Evolutionary conservation across 2,888 invertebrate species (phyloP), one percentile per base, ranked within the genome.

Genomic region (Netelia melanura): DNA sequence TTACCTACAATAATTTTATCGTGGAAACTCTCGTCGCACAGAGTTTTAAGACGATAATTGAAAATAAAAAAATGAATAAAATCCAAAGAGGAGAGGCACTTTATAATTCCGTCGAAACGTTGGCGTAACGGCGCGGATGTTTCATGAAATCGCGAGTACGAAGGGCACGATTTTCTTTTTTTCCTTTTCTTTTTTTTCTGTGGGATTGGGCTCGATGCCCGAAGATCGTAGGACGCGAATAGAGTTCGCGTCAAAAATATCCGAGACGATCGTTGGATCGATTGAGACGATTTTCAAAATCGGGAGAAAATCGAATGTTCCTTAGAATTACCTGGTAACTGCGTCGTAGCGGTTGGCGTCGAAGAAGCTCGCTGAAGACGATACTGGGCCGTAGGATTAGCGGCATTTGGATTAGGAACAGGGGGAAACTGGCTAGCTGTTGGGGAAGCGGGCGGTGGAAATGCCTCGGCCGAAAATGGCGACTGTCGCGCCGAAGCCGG

Each of bases 341-440:
- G 95, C 84, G 95, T 95, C 75, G 95, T 95, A 86, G 95, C 95
- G 78, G 94, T 94, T 54, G 94, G 94, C 80, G 95, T 95, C 91
- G 95, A 95, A 83, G 95, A 94, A 70, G 95, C 94, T 90, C 96
- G 94, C 91, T 95, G 96, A 89, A 96, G 93, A 90, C 96, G 95
- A 93, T 96, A 94, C 90, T 95, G 95, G 88, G 91, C 90, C 56
- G 93, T 90, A 72, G 93, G 91, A 88, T 93, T 93, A 10, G 91
- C 89, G 90, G 94, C 90, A 88, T 93, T 91, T 89, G 94, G 89
- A 87, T 92, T 92, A 74, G 92, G 91, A 86, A 91, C 91, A 83
- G 93, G 90, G 87, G 92, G 90, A 90, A 94, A 93, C 90, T 94
- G 93, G 89, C 93, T 93, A 89, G 94, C 94, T 82, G 95, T 94